These are phyloP conservation scores for Herminia tarsipennalis DNA, from an alignment of 2,888 invertebrate genomes.

Conservation along the genomic window DNA sequence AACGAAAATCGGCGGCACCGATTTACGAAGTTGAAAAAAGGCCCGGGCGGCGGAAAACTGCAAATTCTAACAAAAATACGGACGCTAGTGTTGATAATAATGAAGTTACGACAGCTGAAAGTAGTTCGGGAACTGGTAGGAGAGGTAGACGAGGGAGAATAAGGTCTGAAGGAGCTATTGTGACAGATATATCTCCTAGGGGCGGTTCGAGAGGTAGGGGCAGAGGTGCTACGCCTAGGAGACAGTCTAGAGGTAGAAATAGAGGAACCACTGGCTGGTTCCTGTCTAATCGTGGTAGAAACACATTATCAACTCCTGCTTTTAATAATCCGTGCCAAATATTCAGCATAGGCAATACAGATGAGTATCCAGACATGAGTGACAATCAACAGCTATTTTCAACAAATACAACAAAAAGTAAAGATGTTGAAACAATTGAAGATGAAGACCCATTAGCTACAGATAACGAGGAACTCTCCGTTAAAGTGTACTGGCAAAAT, in stretches of 20 bases:
- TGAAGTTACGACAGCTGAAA: neutral
- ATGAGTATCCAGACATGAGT: constrained; percentile 67
- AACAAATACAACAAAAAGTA: constrained; percentile 14
- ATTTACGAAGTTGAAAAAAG: neutral
- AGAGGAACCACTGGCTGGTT: neutral
- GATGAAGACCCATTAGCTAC: constrained; percentile 44
- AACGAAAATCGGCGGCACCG: constrained; percentile 19
- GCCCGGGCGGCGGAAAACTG: constrained; percentile 14
- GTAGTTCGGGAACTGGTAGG: neutral
- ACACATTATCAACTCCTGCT: neutral
- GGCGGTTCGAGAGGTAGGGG: neutral
- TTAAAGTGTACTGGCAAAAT: constrained; percentile 79
- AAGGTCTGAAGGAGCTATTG: neutral
- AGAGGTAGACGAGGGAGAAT: neutral
- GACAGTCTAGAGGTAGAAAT: constrained; percentile 20
- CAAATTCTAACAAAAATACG: constrained; percentile 12
- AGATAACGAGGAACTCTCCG: constrained; percentile 74
- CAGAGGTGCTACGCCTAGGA: neutral
- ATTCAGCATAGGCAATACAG: constrained; percentile 68
- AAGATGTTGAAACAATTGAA: constrained; percentile 43
- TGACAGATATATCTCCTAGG: neutral
- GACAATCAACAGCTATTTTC: constrained; percentile 60
- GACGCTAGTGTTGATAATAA: neutral
- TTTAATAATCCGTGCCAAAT: constrained; percentile 38
- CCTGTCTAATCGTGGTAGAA: too few relatives aligned